Evolutionary conservation across 2,888 invertebrate genomes (phyloP).

Genomic region (Julus scandinavius): DNA sequence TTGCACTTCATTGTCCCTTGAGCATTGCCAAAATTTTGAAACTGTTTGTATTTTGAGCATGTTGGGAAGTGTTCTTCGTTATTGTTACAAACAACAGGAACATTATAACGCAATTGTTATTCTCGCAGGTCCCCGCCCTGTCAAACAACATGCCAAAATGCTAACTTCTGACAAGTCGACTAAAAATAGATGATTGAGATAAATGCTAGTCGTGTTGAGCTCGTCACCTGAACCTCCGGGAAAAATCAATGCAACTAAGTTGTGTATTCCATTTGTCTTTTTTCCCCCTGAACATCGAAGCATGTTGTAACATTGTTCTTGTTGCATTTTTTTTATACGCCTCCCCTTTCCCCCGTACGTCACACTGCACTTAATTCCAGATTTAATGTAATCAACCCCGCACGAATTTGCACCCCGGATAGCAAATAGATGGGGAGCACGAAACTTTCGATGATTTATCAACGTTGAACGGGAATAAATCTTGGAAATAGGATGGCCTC

Average conservation of each 20-base stretch:
- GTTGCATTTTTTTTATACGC: no score
- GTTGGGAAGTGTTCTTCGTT: neutral
- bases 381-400: conserved; percentile 13
- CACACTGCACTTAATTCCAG: neutral
- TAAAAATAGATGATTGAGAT: conserved; percentile 28
- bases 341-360: neutral
- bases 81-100: neutral
- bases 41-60: neutral
- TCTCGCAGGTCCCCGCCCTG: neutral
- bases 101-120: neutral
- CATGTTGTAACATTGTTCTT: neutral
- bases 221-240: conserved; percentile 14
- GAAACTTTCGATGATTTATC: conserved; percentile 32
- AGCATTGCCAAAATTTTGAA: neutral
- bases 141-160: conserved; percentile 26
- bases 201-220: conserved; percentile 11
- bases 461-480: neutral
- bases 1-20: neutral
- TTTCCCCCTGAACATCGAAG: neutral
- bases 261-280: neutral
- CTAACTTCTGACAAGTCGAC: neutral
- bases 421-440: neutral
- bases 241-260: conserved; percentile 25
- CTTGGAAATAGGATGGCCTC: conserved; percentile 3
- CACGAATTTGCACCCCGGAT: neutral